phyloP scores from a whole-genome alignment of 2,888 invertebrate genomes.

The Lymantria dispar region DNA sequence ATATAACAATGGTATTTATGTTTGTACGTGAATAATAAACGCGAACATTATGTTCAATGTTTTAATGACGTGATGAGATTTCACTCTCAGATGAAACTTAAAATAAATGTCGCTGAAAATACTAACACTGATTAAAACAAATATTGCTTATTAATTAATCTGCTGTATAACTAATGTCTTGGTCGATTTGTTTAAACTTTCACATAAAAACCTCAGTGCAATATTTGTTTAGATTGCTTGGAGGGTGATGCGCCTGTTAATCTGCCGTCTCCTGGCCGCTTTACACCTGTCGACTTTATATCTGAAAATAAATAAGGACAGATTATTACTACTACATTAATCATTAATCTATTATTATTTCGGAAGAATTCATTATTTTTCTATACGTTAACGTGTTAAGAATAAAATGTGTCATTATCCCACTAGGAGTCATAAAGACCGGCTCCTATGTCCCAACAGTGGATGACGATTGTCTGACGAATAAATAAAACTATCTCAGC shows the following conservation, averaged over 20 bases:
- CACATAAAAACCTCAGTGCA: conserved; percentile 56
- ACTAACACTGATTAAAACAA: conserved; percentile 35
- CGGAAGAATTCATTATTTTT: too few species aligned
- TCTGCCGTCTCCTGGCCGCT: conserved; percentile 69
- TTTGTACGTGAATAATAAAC: not conserved
- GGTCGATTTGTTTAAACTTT: conserved; percentile 29
- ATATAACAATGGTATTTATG: not conserved
- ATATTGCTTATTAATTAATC: conserved; percentile 27
- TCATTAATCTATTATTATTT: not conserved
- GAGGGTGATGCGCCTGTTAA: conserved; percentile 76
- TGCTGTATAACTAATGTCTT: conserved; percentile 39
- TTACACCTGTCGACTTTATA: conserved; percentile 70
- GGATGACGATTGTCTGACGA: too few species aligned
- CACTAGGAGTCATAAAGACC: too few species aligned
- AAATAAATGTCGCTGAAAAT: conserved; percentile 22
- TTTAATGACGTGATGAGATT: not conserved
- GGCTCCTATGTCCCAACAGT: too few species aligned
- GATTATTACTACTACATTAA: not conserved
- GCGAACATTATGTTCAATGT: conserved; percentile 6
- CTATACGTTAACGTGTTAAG: too few species aligned
- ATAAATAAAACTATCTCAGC: too few species aligned
- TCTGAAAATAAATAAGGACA: conserved; percentile 37
- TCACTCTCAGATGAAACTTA: conserved; percentile 19
- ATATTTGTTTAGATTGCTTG: conserved; percentile 72
- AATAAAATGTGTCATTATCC: too few species aligned